Evolutionary conservation across 2,888 invertebrate genomes (phyloP), one percentile per base, ranked within the genome.

Genomic region (Cerastis leucographa): DNA sequence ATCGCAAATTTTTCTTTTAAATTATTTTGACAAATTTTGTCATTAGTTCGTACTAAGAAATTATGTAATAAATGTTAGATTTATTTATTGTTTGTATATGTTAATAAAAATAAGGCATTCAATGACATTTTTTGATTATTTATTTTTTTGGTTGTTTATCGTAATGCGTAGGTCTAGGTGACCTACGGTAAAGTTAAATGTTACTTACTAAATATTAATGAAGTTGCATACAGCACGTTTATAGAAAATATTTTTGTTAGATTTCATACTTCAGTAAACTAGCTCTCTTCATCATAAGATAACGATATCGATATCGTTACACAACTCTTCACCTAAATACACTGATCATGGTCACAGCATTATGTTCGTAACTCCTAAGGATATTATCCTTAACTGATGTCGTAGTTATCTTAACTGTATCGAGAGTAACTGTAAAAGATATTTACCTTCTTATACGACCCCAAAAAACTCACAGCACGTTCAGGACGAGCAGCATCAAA

Each of bases 371-470:
- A 42, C 44, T n/a, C 22, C 5, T 66, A 61, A 82, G 78, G 72
- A 78, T 71, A 70, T 64, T 70, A 79, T 85, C 76, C 83, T 85
- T 70, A 44, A 25, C 51, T 49, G 61, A 74, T 59, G 68, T 77
- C 64, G 56, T 74, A 85, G 71, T 75, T 82, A 86, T 85, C 85
- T 88, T 90, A 89, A 90, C 87, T 89, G 89, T 91, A 90, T 84
- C 85, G 76, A 87, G 86, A 85, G 84, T 91, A 91, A 91, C 91
- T 89, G 91, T 91, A 90, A 89, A 90, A 91, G 42, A 91, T 90
- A 92, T 91, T 92, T 93, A 94, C 94, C 94, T 94, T 92, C 91
- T 90, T 87, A 90, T 90, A 88, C 87, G 92, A 92, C 91, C 91
- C 89, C 89, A 92, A 91, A 93, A 91, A 85, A 81, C 87, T 84